Evolutionary conservation across 2,113 vertebrate species (phyloP).

Genomic region (Coregonus clupeaformis): DNA sequence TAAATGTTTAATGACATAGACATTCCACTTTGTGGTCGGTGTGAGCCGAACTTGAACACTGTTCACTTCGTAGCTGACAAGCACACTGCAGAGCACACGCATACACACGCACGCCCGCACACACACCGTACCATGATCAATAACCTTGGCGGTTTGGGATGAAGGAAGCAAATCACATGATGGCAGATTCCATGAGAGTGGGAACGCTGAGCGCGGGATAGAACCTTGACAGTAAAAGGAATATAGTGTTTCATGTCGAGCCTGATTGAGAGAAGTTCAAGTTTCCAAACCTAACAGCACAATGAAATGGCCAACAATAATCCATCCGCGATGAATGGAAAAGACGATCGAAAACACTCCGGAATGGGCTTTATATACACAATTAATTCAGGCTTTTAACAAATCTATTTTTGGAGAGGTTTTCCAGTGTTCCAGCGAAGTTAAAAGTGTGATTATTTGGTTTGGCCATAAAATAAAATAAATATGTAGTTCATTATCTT

Average conservation of each 20-base stretch:
- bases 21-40: slow-evolving; percentile 28
- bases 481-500: neutral
- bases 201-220: slow-evolving; percentile 51
- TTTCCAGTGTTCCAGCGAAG: neutral
- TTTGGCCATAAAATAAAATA: neutral
- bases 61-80: slow-evolving; percentile 16
- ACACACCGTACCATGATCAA: slow-evolving; percentile 45
- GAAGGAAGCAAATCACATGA: slow-evolving; percentile 54
- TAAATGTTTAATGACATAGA: neutral
- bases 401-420: neutral
- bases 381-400: neutral
- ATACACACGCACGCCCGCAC: neutral
- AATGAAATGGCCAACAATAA: slow-evolving; percentile 48
- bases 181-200: slow-evolving; percentile 62
- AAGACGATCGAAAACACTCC: slow-evolving; percentile 6
- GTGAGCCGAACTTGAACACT: slow-evolving; percentile 6
- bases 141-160: slow-evolving; percentile 54
- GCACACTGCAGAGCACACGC: neutral
- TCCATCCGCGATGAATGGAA: slow-evolving; percentile 57
- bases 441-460: neutral
- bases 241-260: slow-evolving; percentile 64
- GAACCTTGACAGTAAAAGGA: slow-evolving; percentile 70
- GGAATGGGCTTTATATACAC: neutral
- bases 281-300: slow-evolving; percentile 52
- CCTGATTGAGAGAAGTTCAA: slow-evolving; percentile 54